Evolutionary conservation across 30 jellyfish, hydroid and myxozoan species (phyloP), one percentile per base, ranked within the genome.

Genomic region (Catostylus mosaicus): DNA sequence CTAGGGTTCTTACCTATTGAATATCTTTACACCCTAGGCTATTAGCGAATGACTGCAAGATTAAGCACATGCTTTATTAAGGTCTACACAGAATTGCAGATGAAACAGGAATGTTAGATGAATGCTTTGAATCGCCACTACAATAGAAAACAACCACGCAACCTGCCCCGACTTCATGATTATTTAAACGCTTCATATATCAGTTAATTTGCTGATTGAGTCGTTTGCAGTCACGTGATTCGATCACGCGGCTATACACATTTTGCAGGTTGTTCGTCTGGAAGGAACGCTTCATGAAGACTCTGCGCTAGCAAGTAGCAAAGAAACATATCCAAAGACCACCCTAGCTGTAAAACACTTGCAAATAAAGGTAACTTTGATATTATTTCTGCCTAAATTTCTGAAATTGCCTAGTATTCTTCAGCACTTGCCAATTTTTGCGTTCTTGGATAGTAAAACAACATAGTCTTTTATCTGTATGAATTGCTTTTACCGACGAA

Each of bases 251-350:
- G 84, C 59, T 30, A 81, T 72, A 80, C 91, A 45, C 38, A 59
- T 4, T 3, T 54, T 67, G 63, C 91, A 81, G 91, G 91, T 81
- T 65, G 83, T 68, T 67, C 82, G 81, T 64, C 89, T 79, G 61
- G 14, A 16, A 23, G 33, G 29, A 48, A 45, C 38, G 71, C 71
- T 24, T 20, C 38, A 5, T 22, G 71, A 59, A 5, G 24, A 23
- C 19, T 22, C 38, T 9, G 71, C 26, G 11, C 24, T 59, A 19
- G 71, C n/a, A 59, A 20, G 26, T 2, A 20, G 38, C 19, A 5
- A 27, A 59, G 38, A 59, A 23, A 37, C 38, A 27, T 22, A 1
- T n/a, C 10, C n/a, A 59, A 59, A 59, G 38, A n/a, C 71, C 26
- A 18, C n/a, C 38, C 26, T 59, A 37, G 71, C 38, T 20, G 6